A percentile compares a stretch with the other conserved stretches of the same genome.
Evolutionary conservation across 2,888 invertebrate species (phyloP).

Genomic region (Campoplex nolae): DNA sequence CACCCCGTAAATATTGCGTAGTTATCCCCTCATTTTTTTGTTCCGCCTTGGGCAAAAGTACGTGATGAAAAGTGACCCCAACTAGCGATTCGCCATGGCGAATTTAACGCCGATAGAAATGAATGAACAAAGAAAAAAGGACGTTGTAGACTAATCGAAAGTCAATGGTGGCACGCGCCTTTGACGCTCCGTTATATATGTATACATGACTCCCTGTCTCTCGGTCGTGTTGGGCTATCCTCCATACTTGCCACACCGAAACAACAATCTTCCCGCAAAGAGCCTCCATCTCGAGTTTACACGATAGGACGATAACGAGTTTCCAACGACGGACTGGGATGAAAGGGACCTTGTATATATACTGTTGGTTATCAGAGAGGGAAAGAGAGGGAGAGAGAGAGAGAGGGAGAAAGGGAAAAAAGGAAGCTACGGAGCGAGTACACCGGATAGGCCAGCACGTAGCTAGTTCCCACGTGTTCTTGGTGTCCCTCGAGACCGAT

Average conservation of each 20-base stretch:
- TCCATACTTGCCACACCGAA: slow-evolving; percentile 22
- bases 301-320: slow-evolving; percentile 58
- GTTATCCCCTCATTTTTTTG: not conserved
- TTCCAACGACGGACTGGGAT: slow-evolving; percentile 31
- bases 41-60: slow-evolving; percentile 6
- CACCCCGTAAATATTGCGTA: slow-evolving; percentile 5
- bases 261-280: slow-evolving; percentile 16
- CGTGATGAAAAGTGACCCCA: slow-evolving; percentile 28
- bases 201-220: slow-evolving; percentile 34
- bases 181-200: slow-evolving; percentile 17
- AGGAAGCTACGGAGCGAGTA: slow-evolving; percentile 1
- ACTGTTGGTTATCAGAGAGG: slow-evolving; percentile 14
- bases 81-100: not conserved
- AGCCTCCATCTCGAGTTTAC: slow-evolving; percentile 48
- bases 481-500: slow-evolving; percentile 21
- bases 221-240: slow-evolving; percentile 30
- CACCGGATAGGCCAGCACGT: not conserved
- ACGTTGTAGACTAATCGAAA: slow-evolving; percentile 36
- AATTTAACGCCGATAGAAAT: slow-evolving; percentile 11
- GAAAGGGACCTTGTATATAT: slow-evolving; percentile 13
- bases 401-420: not conserved
- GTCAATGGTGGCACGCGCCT: slow-evolving; percentile 52
- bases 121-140: slow-evolving; percentile 21
- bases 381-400: not conserved
- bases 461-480: not conserved